These are phyloP conservation scores for Myotis planiceps DNA, from an alignment of 2,797 vertebrate species.

Conservation along the genomic window DNA sequence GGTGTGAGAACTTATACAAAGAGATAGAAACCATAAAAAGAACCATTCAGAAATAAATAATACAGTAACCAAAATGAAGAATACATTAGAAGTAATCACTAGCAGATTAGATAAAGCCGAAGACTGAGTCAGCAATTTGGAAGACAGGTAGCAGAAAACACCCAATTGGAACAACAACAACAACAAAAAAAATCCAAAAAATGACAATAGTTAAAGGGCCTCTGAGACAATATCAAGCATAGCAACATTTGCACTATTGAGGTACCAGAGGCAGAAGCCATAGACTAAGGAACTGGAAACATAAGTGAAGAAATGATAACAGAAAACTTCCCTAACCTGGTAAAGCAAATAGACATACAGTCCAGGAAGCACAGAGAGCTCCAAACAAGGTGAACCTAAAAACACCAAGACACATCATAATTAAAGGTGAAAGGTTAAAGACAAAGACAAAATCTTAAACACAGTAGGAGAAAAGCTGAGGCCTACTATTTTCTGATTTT, in stretches of 20 bases:
- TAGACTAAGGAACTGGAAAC: background rate
- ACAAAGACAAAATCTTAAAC: background rate
- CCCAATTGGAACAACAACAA: background rate
- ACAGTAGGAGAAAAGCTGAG: background rate
- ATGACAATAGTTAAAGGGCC: background rate
- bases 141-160: background rate
- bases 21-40: background rate
- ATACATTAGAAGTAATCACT: background rate
- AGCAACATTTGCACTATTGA: background rate
- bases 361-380: background rate
- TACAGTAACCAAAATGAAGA: background rate
- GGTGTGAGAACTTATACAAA: background rate
- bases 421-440: background rate
- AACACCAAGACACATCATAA: background rate
- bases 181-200: background rate
- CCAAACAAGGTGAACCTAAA: background rate
- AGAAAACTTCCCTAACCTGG: background rate
- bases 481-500: too few species aligned
- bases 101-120: background rate
- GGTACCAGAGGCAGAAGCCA: background rate
- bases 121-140: background rate
- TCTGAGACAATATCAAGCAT: background rate
- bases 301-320: background rate
- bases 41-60: background rate
- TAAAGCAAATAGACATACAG: background rate